Conservation (phyloP, 2,888 invertebrate genomes). For the Molorchus minor region DNA sequence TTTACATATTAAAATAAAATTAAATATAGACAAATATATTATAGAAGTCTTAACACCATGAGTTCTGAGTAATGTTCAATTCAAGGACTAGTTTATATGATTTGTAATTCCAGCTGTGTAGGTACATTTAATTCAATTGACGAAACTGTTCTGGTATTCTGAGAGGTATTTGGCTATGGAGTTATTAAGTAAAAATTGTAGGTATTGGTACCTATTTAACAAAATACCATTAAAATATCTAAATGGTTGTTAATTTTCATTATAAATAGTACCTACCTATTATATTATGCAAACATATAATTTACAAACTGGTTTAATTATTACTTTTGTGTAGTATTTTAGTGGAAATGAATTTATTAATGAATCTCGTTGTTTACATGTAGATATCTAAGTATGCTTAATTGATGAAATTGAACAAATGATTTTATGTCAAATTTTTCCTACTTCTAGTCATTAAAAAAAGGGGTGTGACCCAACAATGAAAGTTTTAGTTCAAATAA, state of each 20-base stretch:
- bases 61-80: conserved; percentile 44
- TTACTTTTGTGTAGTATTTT: conserved; percentile 8
- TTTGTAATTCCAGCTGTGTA: too few species aligned
- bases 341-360: conserved; percentile 6
- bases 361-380: conserved; percentile 16
- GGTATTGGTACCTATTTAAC: neutral
- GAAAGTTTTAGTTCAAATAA: too few species aligned
- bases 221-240: conserved; percentile 2
- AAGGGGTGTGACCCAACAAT: neutral
- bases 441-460: conserved; percentile 5
- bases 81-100: conserved; percentile 30
- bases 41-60: conserved; percentile 47
- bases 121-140: too few species aligned
- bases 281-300: conserved; percentile 12
- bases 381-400: conserved; percentile 7
- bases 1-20: conserved; percentile 49
- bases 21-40: conserved; percentile 45
- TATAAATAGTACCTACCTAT: conserved; percentile 6
- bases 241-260: neutral
- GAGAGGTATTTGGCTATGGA: too few species aligned
- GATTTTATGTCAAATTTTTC: conserved; percentile 25
- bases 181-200: too few species aligned
- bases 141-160: too few species aligned
- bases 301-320: conserved; percentile 3
- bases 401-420: conserved; percentile 11